These are phyloP conservation scores for Empidonax traillii DNA, from an alignment of 2,113 vertebrate species.

Conservation along the genomic window DNA sequence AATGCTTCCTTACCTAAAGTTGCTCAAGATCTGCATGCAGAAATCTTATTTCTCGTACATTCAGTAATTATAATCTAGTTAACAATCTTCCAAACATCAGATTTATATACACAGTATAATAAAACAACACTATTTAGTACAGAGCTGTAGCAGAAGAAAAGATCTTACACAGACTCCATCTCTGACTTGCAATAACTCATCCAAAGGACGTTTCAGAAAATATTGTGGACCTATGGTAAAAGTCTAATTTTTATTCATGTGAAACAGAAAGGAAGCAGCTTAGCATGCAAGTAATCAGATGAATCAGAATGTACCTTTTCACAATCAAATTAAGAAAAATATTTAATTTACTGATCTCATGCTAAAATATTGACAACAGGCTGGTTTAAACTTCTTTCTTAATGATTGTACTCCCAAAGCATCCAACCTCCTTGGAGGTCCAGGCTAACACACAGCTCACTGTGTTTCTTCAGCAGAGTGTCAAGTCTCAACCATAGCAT, in stretches of 20 bases:
- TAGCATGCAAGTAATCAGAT: neutral
- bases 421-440: neutral
- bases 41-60: neutral
- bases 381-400: neutral
- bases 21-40: neutral
- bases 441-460: neutral
- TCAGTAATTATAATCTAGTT: neutral
- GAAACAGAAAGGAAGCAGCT: neutral
- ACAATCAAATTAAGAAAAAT: neutral
- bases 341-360: neutral
- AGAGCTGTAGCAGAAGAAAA: neutral
- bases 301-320: neutral
- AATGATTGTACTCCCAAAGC: neutral
- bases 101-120: neutral
- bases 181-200: neutral
- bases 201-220: neutral
- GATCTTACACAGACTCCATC: neutral
- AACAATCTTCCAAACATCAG: neutral
- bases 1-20: neutral
- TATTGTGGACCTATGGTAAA: neutral
- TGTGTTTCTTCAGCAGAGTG: neutral
- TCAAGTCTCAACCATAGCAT: neutral
- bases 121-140: neutral
- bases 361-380: neutral
- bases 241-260: neutral